These are phyloP conservation scores for Progne subis DNA, from an alignment of 2,113 vertebrate species.

Conservation along the genomic window DNA sequence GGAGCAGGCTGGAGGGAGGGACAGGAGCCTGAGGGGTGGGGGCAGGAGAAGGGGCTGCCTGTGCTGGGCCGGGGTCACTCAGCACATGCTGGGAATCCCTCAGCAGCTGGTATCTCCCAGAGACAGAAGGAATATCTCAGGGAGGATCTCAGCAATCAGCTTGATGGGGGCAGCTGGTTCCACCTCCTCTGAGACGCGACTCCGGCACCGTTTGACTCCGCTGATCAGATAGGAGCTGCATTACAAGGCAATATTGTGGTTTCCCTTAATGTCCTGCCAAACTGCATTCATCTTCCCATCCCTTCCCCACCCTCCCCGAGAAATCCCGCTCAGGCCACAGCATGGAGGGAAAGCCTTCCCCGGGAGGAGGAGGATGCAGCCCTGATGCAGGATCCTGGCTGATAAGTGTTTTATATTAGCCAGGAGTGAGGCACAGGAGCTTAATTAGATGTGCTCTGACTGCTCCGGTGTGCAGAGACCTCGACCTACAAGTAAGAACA, in stretches of 20 bases:
- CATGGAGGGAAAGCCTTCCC: neutral
- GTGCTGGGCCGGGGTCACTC: neutral
- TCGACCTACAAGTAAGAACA: neutral
- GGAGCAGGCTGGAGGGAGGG: neutral
- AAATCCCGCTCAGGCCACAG: neutral
- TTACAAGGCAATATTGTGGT: slow-evolving; percentile 1
- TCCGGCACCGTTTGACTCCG: neutral
- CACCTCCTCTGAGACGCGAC: slow-evolving; percentile 4
- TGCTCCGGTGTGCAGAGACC: neutral
- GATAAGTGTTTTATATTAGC: neutral
- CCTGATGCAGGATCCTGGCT: neutral
- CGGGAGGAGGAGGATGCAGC: neutral
- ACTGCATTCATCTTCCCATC: slow-evolving; percentile 23
- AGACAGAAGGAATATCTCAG: slow-evolving; percentile 1
- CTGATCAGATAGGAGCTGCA: slow-evolving; percentile 29
- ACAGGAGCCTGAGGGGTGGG: neutral
- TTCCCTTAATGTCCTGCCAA: slow-evolving; percentile 30
- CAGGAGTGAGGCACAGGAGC: slow-evolving; percentile 16
- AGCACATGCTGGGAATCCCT: neutral
- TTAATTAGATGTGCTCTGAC: neutral
- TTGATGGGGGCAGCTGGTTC: neutral
- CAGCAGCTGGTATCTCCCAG: neutral
- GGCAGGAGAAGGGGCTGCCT: neutral
- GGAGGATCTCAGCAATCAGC: neutral
- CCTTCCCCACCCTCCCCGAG: neutral